Evolutionary conservation across 2,113 vertebrate genomes (phyloP), one percentile per base, ranked within the genome.

Genomic region (Aramus guarauna): DNA sequence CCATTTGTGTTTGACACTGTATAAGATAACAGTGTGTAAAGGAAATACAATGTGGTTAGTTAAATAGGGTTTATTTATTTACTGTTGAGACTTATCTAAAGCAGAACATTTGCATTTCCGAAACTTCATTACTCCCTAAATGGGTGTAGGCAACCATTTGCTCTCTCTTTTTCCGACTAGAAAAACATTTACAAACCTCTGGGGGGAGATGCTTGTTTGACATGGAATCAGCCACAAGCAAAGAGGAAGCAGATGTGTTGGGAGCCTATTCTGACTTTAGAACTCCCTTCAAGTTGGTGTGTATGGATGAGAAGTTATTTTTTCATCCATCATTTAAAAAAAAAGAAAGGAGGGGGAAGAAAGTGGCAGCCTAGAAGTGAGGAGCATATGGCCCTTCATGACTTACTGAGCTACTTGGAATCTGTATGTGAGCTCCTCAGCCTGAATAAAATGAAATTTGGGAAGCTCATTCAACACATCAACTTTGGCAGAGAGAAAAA

Each of bases 331-430:
- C 34, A 82, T 68, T 90, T 39, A 23, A 78, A 78, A 88, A 75
- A 29, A 48, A 78, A 68, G 43, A 66, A 78, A 82, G n/a, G 58
- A 91, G 67, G 23, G 53, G 56, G 74, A 91, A 85, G 60, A 93
- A 85, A 4, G 13, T 67, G 79, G 58, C 93, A 90, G 95, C 69
- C 81, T 53, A 27, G 32, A 80, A 86, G 76, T 1, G 3, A 94
- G 92, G 55, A 88, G 91, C 90, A 93, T 85, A 93, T 83, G 84
- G 88, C 67, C 82, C 74, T 85, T 76, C 9, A 3, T 66, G 77
- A 94, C 92, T 95, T 93, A 95, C 87, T 94, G 92, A 95, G 85
- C 75, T 92, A 91, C 86, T 94, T 84, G 79, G 90, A 96, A 88
- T 24, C 75, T 41, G 23, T 53, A 39, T 7, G 59, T 0, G 3